These are phyloP conservation scores for Thaumetopoea pityocampa DNA, from an alignment of 1,140 invertebrate species.

Conservation along the genomic window DNA sequence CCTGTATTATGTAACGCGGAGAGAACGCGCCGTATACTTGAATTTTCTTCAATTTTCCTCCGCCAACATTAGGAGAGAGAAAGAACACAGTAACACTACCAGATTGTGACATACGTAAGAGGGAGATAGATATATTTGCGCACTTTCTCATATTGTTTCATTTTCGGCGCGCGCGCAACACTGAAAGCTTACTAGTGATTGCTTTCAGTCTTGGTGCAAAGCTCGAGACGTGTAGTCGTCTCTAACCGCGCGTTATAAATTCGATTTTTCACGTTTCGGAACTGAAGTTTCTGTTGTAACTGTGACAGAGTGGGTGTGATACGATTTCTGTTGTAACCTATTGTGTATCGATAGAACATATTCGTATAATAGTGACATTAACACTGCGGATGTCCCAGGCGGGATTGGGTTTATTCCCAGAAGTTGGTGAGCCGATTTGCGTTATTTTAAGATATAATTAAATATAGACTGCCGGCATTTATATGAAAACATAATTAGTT, in stretches of 20 bases:
- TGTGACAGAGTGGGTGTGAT: conserved; percentile 36
- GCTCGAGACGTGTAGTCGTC: conserved; percentile 38
- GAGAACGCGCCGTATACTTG: conserved; percentile 26
- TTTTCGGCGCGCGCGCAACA: conserved; percentile 49
- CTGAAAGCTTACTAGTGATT: conserved; percentile 54
- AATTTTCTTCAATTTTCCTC: conserved; percentile 61
- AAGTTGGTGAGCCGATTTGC: conserved; percentile 60
- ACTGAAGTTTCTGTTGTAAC: conserved; percentile 45
- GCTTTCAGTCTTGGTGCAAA: conserved; percentile 49
- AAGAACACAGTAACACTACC: conserved; percentile 36
- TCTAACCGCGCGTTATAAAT: conserved; percentile 23
- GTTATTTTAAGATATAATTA: conserved; percentile 73
- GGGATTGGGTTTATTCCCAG: conserved; percentile 41
- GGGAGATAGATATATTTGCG: conserved; percentile 29
- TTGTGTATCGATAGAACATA: too few species aligned
- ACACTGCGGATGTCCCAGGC: conserved; percentile 25
- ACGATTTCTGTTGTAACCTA: conserved; percentile 9
- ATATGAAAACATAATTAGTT: conserved; percentile 68
- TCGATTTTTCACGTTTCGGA: conserved; percentile 38
- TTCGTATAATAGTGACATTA: conserved; percentile 12
- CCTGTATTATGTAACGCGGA: conserved; percentile 47
- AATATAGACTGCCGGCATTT: conserved; percentile 58
- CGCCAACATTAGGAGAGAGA: conserved; percentile 44
- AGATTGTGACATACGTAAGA: conserved; percentile 21
- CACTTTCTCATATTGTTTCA: conserved; percentile 10